Evolutionary conservation across 1,140 invertebrate genomes (phyloP).

Genomic region (Myzus persicae): DNA sequence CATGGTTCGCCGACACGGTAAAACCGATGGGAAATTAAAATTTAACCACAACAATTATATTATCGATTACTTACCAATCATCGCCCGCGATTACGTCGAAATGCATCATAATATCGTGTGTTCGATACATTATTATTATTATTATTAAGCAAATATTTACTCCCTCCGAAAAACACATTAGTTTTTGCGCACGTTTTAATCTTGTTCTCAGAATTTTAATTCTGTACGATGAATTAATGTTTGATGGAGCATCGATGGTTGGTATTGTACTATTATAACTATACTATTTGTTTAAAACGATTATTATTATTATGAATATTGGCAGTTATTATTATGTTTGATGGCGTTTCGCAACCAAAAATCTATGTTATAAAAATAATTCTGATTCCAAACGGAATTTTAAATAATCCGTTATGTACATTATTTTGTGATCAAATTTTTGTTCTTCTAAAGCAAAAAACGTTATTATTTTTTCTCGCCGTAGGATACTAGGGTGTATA

Average conservation of each 20-base stretch:
- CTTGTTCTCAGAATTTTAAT: not conserved
- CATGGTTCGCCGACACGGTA: not conserved
- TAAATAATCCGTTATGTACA: not conserved
- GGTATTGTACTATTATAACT: not conserved
- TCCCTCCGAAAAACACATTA: not conserved
- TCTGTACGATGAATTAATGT: not conserved
- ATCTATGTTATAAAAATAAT: not conserved
- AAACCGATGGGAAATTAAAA: constrained; percentile 7
- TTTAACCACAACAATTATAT: not conserved
- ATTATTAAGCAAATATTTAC: not conserved
- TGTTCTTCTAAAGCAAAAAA: not conserved
- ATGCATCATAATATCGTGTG: not conserved
- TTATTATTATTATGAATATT: not conserved
- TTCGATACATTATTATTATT: not conserved
- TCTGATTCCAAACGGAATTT: not conserved
- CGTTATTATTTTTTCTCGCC: not conserved
- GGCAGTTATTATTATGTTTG: not conserved
- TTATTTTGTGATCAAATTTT: not conserved
- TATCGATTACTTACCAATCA: not conserved
- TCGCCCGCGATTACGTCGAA: not conserved
- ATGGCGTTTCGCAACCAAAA: not conserved
- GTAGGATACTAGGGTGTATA: not conserved
- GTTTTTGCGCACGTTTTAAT: not conserved
- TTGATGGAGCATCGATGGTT: not conserved
- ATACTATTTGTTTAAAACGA: not conserved